Evolutionary conservation across 2,113 vertebrate genomes (phyloP), one percentile per base, ranked within the genome.

Genomic region (Leucoraja erinaceus): DNA sequence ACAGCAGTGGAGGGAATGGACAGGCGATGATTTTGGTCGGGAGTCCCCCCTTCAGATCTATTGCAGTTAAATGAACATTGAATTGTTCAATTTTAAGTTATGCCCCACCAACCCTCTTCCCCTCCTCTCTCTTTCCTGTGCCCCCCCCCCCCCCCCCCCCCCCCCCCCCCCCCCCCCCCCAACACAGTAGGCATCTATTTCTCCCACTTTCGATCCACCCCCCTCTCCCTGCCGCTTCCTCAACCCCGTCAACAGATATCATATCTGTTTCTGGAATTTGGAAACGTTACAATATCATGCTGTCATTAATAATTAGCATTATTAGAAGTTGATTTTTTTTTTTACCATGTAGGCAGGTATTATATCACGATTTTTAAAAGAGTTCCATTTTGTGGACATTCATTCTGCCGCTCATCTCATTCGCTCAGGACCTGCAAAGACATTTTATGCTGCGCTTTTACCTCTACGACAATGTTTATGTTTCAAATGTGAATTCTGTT

Each of bases 401-500:
- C 63, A 28, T 31, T 86, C 28, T 86, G 81, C 54, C 61, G 28
- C 56, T 83, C 25, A n/a, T 86, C 28, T 61, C 28, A 86, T 86
- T 86, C 16, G 4, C 28, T 61, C 28, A 63, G 61, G 28, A 56
- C 47, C 56, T 59, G 61, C 16, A 14, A 16, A 72, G 66, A 6
- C 9, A 68, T 38, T 47, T 90, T 38, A 90, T 70, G 66, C 0
- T 2, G 76, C 12, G 31, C 76, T 83, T 0, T 28, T 72, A 68
- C 66, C 84, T 90, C 54, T n/a, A 72, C 78, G 77, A 5, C 14
- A 33, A 11, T 31, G 18, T 93, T 84, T 33, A n/a, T 20, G 11
- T 22, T 12, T 33, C 18, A 59, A 56, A 54, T 94, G n/a, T 93
- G 94, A 94, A 92, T 94, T 95, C 78, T 94, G 93, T 95, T 95